A percentile compares a stretch with the other conserved stretches of the same genome.
Evolutionary conservation across 53 echinoderm and acorn worm genomes (phyloP).

Genomic region (Hippasteria phrygiana): DNA sequence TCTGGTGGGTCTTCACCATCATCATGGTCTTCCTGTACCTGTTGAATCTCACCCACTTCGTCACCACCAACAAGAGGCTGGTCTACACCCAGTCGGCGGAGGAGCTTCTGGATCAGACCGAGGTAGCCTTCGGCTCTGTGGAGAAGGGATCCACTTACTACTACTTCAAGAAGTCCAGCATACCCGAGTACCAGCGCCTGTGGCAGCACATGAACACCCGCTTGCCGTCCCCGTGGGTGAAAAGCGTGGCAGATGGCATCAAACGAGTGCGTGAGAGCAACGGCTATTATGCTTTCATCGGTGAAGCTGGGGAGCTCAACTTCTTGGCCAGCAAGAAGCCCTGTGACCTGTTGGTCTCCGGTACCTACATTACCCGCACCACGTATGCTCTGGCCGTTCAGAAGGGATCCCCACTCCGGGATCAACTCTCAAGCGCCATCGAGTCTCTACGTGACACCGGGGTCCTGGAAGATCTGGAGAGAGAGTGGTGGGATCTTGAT

Average conservation of each 20-base stretch:
- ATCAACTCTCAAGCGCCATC: constrained; percentile 89
- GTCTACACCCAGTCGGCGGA: constrained; percentile 75
- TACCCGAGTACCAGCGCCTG: constrained; percentile 93
- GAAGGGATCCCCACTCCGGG: constrained; percentile 81
- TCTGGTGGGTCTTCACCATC: constrained; percentile 98
- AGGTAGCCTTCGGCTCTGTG: constrained; percentile 87
- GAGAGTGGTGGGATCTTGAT: constrained; percentile 97
- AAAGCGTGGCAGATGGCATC: constrained; percentile 69
- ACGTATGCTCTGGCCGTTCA: constrained; percentile 95
- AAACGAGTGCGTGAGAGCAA: constrained; percentile 77
- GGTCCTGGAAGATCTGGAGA: constrained; percentile 86
- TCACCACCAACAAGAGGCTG: constrained; percentile 89
- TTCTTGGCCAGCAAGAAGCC: constrained; percentile 87
- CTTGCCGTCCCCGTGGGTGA: constrained; percentile 78
- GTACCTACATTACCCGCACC: constrained; percentile 86
- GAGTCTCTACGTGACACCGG: constrained; percentile 94
- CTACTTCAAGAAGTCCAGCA: constrained; percentile 88
- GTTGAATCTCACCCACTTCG: constrained; percentile 90
- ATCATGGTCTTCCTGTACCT: constrained; percentile 97
- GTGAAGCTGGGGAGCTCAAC: constrained; percentile 83
- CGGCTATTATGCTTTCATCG: constrained; percentile 91
- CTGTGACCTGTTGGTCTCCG: constrained; percentile 86
- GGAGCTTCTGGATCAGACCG: constrained; percentile 83
- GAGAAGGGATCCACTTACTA: constrained; percentile 89
- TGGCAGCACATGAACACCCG: constrained; percentile 89